Evolutionary conservation across 92 coral and sea anemone species (phyloP).

Genomic region (Parazoanthus atlanticus): DNA sequence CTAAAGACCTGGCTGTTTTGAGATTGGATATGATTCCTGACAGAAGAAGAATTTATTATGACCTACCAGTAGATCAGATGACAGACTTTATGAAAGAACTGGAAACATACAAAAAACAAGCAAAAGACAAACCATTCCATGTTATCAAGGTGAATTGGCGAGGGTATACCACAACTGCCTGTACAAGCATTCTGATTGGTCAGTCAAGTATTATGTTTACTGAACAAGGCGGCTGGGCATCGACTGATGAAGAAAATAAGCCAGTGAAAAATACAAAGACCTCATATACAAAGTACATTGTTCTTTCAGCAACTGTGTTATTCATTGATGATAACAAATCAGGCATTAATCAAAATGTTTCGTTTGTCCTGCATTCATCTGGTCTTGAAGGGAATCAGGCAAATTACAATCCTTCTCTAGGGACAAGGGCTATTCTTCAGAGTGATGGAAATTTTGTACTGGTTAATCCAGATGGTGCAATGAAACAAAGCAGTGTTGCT

Average conservation of each 20-base stretch:
- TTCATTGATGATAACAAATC: conserved; percentile 12
- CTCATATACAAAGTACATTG: conserved; percentile 1
- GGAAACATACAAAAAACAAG: not conserved
- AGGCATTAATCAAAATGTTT: conserved; percentile 12
- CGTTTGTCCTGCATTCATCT: conserved; percentile 17
- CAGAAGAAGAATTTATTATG: conserved; percentile 77
- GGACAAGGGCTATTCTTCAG: conserved; percentile 26
- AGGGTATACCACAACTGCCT: conserved; percentile 26
- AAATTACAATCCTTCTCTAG: not conserved
- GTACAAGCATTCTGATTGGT: conserved; percentile 74
- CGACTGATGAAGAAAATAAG: conserved; percentile 48
- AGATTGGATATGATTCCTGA: conserved; percentile 49
- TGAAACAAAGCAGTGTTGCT: not conserved
- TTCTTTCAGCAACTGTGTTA: conserved; percentile 13
- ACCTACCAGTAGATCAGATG: conserved; percentile 75
- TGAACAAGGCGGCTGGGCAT: conserved; percentile 70
- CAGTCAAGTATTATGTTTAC: conserved; percentile 69
- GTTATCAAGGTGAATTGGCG: conserved; percentile 39
- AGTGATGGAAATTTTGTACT: conserved; percentile 21
- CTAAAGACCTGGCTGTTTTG: conserved; percentile 64
- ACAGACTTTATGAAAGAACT: conserved; percentile 41
- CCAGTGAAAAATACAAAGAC: not conserved
- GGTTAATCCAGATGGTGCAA: not conserved
- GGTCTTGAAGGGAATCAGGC: not conserved
- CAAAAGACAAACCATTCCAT: not conserved